Percentiles rank a stretch among this genome's conserved stretches.
These are phyloP conservation scores for Pinna nobilis DNA, from an alignment of 1,140 invertebrate genomes.

Conservation along the genomic window DNA sequence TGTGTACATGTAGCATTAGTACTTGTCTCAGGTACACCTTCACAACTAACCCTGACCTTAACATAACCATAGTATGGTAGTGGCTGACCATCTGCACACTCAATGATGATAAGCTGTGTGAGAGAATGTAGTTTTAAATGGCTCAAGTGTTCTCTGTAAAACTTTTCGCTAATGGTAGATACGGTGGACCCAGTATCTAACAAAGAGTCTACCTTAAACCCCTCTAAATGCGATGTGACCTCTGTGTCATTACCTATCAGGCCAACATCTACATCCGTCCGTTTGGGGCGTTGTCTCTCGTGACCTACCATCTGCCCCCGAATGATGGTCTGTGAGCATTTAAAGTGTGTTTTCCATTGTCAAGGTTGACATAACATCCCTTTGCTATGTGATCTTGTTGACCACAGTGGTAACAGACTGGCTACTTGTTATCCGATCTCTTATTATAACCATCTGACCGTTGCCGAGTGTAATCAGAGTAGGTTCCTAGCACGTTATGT, in stretches of 20 bases:
- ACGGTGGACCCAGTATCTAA: slow-evolving; percentile 27
- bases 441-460: too few relatives aligned
- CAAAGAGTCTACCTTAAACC: background rate
- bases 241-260: slow-evolving; percentile 3
- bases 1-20: too few relatives aligned
- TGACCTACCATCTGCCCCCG: background rate
- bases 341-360: slow-evolving; percentile 18
- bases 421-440: too few relatives aligned
- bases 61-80: slow-evolving; percentile 33
- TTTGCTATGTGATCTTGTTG: slow-evolving; percentile 17
- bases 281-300: background rate
- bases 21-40: background rate
- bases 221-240: background rate
- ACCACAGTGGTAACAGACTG: slow-evolving; percentile 22
- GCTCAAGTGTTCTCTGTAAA: background rate
- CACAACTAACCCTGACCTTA: background rate
- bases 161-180: background rate
- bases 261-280: background rate
- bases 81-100: slow-evolving; percentile 30
- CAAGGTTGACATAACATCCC: slow-evolving; percentile 9
- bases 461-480: too few relatives aligned
- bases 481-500: too few relatives aligned
- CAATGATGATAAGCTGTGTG: background rate
- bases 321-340: slow-evolving; percentile 7
- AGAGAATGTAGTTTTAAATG: background rate